Base-by-base conservation (phyloP, 2,797 vertebrate species). In the Helicolenus hilgendorfi region DNA sequence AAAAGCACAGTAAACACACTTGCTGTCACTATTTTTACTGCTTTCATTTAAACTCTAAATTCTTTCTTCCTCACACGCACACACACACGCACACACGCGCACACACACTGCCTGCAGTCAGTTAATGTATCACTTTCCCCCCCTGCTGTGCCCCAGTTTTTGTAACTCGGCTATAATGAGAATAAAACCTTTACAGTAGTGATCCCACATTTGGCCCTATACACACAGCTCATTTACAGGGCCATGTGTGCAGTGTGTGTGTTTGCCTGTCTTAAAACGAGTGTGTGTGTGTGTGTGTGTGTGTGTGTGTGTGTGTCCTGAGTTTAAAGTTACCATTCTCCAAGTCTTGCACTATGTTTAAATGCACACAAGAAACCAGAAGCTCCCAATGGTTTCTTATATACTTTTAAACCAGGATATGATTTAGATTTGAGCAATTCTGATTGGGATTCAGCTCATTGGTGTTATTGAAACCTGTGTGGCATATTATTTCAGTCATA, bases 81-180 rank as follows among this genome's bases (percentile, higher is more conserved):
- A 68, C 45, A 31, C 63, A 78, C 27, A 65, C 73, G 72, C 35
- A 75, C 62, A 67, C 55, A 73, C 41, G 31, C 67, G 84, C 77
- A 83, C 75, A 83, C 45, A 64, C 67, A 41, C 45, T 55, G 87
- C 82, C 87, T 93, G 88, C 72, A 89, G 87, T 90, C 84, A 88
- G 86, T 89, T 91, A 92, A 93, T 95, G 90, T 77, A 95, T 94
- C 86, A 93, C 82, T 92, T 87, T 81, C 63, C 70, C 85, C 92
- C 87, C 94, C 89, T 92, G 89, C 90, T 92, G 93, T 95, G 93
- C 83, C 94, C 95, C 93, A 94, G 91, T 95, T 96, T 94, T 87
- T 90, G 73, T 81, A 84, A 89, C 72, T 81, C 79, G 45, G 78
- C 81, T 91, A 82, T 94, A 87, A 94, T 90, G 88, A 94, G 83